A percentile compares a stretch with the other conserved stretches of the same genome.
Evolutionary conservation across 2,797 vertebrate species (phyloP).

Genomic region (Cyprinodon diabolis): DNA sequence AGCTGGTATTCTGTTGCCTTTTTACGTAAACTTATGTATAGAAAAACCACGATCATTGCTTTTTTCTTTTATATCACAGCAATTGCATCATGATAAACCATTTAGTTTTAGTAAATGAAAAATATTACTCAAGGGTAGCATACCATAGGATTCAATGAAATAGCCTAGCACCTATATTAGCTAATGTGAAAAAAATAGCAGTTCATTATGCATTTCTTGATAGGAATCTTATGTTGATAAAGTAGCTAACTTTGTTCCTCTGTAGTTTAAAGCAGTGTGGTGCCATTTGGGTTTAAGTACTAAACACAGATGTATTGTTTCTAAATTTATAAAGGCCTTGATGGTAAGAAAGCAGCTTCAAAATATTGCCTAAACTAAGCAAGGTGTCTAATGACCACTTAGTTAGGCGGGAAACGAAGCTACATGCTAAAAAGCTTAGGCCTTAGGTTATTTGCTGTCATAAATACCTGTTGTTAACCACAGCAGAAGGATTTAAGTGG

Average conservation of each 20-base stretch:
- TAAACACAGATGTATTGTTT: neutral
- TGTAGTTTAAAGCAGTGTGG: neutral
- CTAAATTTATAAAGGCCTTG: neutral
- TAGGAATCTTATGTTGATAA: neutral
- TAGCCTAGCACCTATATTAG: neutral
- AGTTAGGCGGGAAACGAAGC: neutral
- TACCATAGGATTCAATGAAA: neutral
- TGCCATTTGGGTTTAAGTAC: neutral
- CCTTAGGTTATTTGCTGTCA: neutral
- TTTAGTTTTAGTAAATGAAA: neutral
- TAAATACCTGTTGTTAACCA: constrained; percentile 7
- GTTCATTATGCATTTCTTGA: neutral
- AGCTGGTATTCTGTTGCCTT: neutral
- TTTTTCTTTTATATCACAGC: neutral
- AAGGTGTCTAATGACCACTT: constrained; percentile 1
- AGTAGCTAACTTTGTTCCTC: neutral
- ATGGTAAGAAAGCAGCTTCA: constrained; percentile 7
- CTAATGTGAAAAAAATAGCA: neutral
- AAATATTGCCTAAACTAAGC: neutral
- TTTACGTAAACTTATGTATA: neutral
- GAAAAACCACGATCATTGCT: neutral
- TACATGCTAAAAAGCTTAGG: constrained; percentile 7
- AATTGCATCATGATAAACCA: neutral
- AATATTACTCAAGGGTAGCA: too few species aligned
- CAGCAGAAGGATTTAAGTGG: constrained; percentile 11